A percentile compares a stretch with the other conserved stretches of the same genome.
phyloP scores from a whole-genome alignment of 2,113 vertebrate species.

The Lasiurus cinereus region DNA sequence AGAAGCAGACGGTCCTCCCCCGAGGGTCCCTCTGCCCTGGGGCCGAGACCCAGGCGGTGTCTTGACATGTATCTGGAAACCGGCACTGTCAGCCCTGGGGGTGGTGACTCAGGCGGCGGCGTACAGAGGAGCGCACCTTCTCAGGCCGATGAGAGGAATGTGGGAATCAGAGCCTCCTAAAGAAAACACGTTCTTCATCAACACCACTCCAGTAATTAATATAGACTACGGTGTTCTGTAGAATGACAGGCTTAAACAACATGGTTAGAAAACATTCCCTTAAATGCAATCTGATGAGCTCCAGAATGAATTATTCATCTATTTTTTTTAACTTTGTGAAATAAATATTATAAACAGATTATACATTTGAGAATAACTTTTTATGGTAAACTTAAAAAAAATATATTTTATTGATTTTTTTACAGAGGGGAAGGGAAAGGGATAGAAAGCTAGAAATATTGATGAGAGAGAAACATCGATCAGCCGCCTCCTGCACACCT shows the following conservation, averaged over 20 bases:
- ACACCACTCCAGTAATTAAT: background rate
- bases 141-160: background rate
- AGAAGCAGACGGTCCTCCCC: background rate
- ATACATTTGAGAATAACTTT: constrained; percentile 10
- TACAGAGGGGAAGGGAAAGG: no score
- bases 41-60: no score
- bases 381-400: constrained; percentile 44
- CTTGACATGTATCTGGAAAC: no score
- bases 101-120: background rate
- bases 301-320: constrained; percentile 42
- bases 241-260: background rate
- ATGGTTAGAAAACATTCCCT: constrained; percentile 56
- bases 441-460: no score
- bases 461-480: no score
- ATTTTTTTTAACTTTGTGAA: constrained; percentile 34
- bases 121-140: background rate
- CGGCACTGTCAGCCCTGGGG: background rate
- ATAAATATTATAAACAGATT: constrained; percentile 29
- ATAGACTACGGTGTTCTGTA: background rate
- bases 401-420: no score
- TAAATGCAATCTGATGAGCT: constrained; percentile 9
- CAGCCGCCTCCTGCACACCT: no score
- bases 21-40: background rate
- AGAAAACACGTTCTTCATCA: constrained; percentile 7
- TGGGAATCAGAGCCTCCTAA: background rate